These are phyloP conservation scores for Pterocles burchelli DNA, from an alignment of 2,113 vertebrate genomes.

Conservation along the genomic window DNA sequence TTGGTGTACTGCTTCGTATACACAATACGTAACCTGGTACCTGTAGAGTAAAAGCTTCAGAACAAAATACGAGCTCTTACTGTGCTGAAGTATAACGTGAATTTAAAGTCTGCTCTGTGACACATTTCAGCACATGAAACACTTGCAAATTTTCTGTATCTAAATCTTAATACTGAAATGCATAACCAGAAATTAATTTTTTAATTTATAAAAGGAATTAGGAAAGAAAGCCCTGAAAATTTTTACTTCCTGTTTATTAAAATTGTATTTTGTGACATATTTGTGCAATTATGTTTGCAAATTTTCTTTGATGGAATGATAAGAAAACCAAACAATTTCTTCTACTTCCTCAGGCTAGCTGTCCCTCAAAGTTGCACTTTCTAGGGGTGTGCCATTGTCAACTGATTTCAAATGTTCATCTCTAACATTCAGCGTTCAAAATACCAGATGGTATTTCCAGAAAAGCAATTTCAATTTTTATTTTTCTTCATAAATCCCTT, in stretches of 20 bases:
- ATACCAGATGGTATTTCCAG: slow-evolving; percentile 62
- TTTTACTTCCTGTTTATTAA: neutral
- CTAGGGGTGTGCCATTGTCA: neutral
- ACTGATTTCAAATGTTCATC: slow-evolving; percentile 25
- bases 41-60: neutral
- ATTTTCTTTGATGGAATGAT: neutral
- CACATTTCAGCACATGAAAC: neutral
- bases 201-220: neutral
- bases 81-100: neutral
- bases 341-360: neutral
- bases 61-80: neutral
- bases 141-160: neutral
- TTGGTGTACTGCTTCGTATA: accelerated
- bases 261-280: neutral
- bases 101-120: neutral
- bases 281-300: neutral
- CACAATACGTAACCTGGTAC: neutral
- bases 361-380: slow-evolving; percentile 1
- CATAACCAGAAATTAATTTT: neutral
- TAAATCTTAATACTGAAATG: neutral
- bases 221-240: neutral
- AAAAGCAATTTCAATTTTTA: slow-evolving; percentile 69
- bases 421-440: slow-evolving; percentile 43
- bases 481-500: slow-evolving; percentile 71
- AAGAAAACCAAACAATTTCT: neutral